Evolutionary conservation across 2,888 invertebrate species (phyloP).

Genomic region (Andrena bucephala): DNA sequence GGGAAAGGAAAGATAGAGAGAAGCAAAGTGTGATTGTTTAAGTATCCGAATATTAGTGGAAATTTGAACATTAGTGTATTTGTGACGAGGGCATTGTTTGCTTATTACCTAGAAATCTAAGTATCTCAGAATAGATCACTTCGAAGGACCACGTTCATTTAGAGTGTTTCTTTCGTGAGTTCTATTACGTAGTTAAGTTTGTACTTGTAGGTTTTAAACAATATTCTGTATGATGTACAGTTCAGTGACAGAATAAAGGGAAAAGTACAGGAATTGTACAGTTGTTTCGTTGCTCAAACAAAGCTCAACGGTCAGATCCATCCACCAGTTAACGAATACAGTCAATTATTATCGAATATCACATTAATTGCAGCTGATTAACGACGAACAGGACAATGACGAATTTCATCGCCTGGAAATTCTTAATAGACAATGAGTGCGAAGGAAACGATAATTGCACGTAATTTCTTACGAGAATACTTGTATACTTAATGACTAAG

Average conservation of each 20-base stretch:
- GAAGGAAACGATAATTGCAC: constrained; percentile 12
- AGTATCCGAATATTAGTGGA: no score
- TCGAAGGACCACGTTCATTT: no score
- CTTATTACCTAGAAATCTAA: no score
- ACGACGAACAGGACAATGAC: constrained; percentile 5
- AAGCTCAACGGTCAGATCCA: background rate
- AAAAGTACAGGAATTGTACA: background rate
- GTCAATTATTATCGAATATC: constrained; percentile 28
- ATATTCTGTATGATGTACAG: no score
- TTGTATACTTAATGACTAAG: constrained; percentile 42
- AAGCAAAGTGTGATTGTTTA: no score
- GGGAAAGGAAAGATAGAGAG: no score
- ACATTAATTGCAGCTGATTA: background rate
- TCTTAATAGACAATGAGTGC: background rate
- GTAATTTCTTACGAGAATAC: constrained; percentile 41
- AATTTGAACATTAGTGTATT: no score
- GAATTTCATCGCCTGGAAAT: background rate
- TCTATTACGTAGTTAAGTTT: no score
- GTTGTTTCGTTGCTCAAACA: background rate
- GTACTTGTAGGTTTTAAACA: no score
- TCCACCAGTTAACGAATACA: background rate
- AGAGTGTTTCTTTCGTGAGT: no score
- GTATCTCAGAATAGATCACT: constrained; percentile 1
- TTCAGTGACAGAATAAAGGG: background rate
- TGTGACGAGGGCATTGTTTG: no score